Percentiles rank a stretch among this genome's conserved stretches.
Evolutionary conservation across 1,140 invertebrate species (phyloP).

Genomic region (Euwallacea similis): DNA sequence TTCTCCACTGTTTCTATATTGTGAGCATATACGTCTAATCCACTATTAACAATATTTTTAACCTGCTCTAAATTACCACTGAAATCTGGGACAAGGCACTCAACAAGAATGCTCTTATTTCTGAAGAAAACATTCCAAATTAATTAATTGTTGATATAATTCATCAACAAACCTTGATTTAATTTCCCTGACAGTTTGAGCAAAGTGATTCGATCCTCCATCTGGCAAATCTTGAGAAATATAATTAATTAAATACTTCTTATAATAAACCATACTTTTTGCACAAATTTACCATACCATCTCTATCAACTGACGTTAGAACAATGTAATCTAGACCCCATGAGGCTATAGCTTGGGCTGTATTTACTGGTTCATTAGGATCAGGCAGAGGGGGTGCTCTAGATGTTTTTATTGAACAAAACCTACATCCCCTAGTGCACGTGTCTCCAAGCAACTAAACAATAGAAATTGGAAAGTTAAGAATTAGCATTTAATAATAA

Average conservation of each 20-base stretch:
- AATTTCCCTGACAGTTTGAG: conserved; percentile 83
- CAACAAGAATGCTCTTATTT: conserved; percentile 87
- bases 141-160: not conserved
- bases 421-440: conserved; percentile 90
- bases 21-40: conserved; percentile 94
- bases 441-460: conserved; percentile 87
- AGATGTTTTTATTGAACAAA: conserved; percentile 98
- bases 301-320: conserved; percentile 96
- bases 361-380: conserved; percentile 89
- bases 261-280: conserved; percentile 5
- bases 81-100: conserved; percentile 98
- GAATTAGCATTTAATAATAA: not conserved
- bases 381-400: conserved; percentile 88
- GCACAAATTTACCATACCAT: conserved; percentile 74
- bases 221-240: conserved; percentile 76
- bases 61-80: conserved; percentile 79
- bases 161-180: conserved; percentile 63
- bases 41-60: conserved; percentile 75
- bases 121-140: conserved; percentile 54
- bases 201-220: conserved; percentile 90
- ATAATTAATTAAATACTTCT: not conserved
- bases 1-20: conserved; percentile 95
- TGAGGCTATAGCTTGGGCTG: conserved; percentile 85
- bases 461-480: conserved; percentile 8
- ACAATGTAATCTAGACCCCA: conserved; percentile 99